A percentile compares a stretch with the other conserved stretches of the same genome.
Evolutionary conservation across 2,113 vertebrate genomes (phyloP).

Genomic region (Gambusia holbrooki): DNA sequence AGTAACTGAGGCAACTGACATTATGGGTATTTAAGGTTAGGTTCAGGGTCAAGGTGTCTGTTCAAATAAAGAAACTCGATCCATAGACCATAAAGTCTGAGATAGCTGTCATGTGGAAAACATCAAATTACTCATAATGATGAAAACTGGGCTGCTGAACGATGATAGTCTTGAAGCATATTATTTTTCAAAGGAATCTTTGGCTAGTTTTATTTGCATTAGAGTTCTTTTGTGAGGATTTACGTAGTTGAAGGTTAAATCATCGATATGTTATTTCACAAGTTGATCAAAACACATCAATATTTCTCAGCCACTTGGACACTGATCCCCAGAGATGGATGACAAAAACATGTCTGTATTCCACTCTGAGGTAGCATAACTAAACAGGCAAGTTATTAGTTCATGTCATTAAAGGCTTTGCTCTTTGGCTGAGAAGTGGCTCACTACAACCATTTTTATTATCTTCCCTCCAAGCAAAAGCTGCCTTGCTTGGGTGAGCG

Average conservation of each 20-base stretch:
- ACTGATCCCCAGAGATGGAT: constrained; percentile 65
- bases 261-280: constrained; percentile 50
- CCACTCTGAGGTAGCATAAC: constrained; percentile 51
- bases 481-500: constrained; percentile 65
- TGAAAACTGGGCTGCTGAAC: constrained; percentile 36
- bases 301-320: constrained; percentile 56
- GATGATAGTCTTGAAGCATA: constrained; percentile 25
- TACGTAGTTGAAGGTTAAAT: constrained; percentile 65
- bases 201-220: constrained; percentile 7
- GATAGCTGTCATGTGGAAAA: constrained; percentile 77
- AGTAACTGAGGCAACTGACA: constrained; percentile 69
- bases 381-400: constrained; percentile 79
- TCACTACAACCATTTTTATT: constrained; percentile 74
- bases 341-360: constrained; percentile 65
- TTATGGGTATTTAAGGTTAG: constrained; percentile 78
- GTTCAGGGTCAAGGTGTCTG: constrained; percentile 72
- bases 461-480: constrained; percentile 69
- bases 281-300: constrained; percentile 65
- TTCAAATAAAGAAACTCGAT: constrained; percentile 76
- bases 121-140: constrained; percentile 70
- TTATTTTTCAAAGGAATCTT: constrained; percentile 23
- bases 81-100: constrained; percentile 69
- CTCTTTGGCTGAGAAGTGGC: constrained; percentile 77
- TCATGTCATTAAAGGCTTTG: constrained; percentile 74
- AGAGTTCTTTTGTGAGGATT: background rate